A percentile compares a stretch with the other conserved stretches of the same genome.
phyloP scores from a whole-genome alignment of 2,797 vertebrate species.

The Liasis olivaceus region DNA sequence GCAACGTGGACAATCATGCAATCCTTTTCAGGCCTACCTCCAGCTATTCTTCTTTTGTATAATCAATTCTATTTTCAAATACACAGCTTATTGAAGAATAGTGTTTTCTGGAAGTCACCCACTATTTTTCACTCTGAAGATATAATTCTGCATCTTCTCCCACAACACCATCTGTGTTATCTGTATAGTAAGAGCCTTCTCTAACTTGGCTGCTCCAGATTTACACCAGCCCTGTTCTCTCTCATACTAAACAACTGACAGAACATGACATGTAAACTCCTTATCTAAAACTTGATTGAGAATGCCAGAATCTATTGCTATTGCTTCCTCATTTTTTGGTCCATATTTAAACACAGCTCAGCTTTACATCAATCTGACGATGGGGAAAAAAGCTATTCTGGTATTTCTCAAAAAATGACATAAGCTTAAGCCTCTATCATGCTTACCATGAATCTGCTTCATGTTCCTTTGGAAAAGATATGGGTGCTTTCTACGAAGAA shows the following conservation, averaged over 20 bases:
- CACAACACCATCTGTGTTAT: conserved; percentile 46
- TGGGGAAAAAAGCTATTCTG: not conserved
- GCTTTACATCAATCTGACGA: conserved; percentile 25
- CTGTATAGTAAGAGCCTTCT: conserved; percentile 23
- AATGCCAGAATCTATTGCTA: conserved; percentile 3
- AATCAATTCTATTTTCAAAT: conserved; percentile 46
- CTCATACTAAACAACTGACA: conserved; percentile 40
- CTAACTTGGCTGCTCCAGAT: conserved; percentile 9
- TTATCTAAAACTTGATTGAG: conserved; percentile 16
- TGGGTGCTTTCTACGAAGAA: not conserved
- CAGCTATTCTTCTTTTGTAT: conserved; percentile 33
- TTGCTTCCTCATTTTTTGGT: not conserved
- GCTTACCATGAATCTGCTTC: not conserved
- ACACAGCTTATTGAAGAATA: conserved; percentile 51
- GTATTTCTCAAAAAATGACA: conserved; percentile 7
- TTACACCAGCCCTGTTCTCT: not conserved
- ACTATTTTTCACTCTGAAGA: conserved; percentile 35
- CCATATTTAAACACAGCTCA: conserved; percentile 3
- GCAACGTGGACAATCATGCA: not conserved
- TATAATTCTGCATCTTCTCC: conserved; percentile 32
- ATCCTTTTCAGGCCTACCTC: not conserved
- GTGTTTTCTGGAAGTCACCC: conserved; percentile 55
- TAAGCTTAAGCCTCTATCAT: not conserved
- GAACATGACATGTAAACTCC: conserved; percentile 18
- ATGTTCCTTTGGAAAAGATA: conserved; percentile 5